Evolutionary conservation across 2,113 vertebrate genomes (phyloP).

Genomic region (Apaloderma vittatum): DNA sequence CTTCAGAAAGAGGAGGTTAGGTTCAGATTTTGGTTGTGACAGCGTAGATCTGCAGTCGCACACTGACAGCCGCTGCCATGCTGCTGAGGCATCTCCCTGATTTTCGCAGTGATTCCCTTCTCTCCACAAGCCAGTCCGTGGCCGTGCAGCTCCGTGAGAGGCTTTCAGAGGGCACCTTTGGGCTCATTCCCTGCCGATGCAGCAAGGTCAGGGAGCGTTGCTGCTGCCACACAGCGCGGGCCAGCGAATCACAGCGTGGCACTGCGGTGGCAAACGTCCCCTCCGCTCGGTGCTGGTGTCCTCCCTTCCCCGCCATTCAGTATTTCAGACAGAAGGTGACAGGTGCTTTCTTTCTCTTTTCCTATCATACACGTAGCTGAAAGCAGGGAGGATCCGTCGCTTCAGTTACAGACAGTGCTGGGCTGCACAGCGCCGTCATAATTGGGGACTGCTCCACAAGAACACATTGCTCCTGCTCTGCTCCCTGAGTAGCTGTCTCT

Average conservation of each 20-base stretch:
- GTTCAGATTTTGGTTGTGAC: background rate
- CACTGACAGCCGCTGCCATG: background rate
- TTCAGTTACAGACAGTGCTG: background rate
- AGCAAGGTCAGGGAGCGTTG: background rate
- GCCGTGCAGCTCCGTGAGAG: background rate
- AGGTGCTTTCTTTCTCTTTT: background rate
- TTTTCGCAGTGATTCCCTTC: background rate
- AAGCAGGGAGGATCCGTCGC: background rate
- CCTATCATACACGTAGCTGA: background rate
- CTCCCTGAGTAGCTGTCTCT: background rate
- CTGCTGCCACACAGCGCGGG: background rate
- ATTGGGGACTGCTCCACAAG: background rate
- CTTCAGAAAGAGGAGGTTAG: background rate
- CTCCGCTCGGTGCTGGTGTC: background rate
- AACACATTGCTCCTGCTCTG: background rate
- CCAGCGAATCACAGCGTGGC: background rate
- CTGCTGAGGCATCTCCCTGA: background rate
- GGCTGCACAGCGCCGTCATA: background rate
- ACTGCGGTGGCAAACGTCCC: background rate
- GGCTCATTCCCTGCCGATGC: background rate
- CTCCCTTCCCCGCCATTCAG: background rate
- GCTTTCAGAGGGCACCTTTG: background rate
- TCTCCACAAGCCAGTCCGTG: background rate
- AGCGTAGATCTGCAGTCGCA: rapidly evolving
- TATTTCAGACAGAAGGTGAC: background rate